Base-by-base conservation (phyloP, 2,113 vertebrate species). In the Speoplatyrhinus poulsoni region DNA sequence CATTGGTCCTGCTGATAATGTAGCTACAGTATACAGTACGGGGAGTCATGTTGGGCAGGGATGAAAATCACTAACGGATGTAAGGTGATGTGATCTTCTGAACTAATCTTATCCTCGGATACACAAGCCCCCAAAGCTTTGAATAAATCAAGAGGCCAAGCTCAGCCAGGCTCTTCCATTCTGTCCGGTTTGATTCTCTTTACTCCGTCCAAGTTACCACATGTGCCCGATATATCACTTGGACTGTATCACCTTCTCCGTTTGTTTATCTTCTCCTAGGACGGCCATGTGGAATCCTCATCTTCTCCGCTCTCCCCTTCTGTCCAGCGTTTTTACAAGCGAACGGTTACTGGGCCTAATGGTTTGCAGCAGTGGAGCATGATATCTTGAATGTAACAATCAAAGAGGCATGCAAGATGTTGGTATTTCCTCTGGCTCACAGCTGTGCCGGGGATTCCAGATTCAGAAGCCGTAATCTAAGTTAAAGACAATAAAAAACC, bases 311-410 rank as follows among this genome's bases (percentile, higher is more conserved):
- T 80, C 55, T 70, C 93, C 93, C 90, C 92, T 91, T 95, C 95
- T 96, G 96, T 95, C 93, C 96, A 95, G 75, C 92, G 90, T 94
- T 93, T 98, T 97, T 96, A 96, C 94, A 97, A 96, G 95, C 93
- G 84, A 87, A 76, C 87, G 89, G 93, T 94, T 94, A 94, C 86
- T 87, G 93, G 87, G 91, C 88, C 91, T 95, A 97, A 96, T 96
- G 95, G 92, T 89, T 96, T 94, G 92, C 94, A 96, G 95, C 95
- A 96, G 94, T 93, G 91, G 94, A 93, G 91, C 91, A 96, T 92
- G 94, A 98, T 97, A 98, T 94, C 95, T 95, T 93, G 92, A 98
- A 98, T 97, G 96, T 96, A 96, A 96, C 96, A 98, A 96, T 98
- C 96, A 98, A 96, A 98, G 94, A 92, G 92, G 84, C 91, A 92